Conservation (phyloP, 2,888 invertebrate species). For the Eilema sororculum region DNA sequence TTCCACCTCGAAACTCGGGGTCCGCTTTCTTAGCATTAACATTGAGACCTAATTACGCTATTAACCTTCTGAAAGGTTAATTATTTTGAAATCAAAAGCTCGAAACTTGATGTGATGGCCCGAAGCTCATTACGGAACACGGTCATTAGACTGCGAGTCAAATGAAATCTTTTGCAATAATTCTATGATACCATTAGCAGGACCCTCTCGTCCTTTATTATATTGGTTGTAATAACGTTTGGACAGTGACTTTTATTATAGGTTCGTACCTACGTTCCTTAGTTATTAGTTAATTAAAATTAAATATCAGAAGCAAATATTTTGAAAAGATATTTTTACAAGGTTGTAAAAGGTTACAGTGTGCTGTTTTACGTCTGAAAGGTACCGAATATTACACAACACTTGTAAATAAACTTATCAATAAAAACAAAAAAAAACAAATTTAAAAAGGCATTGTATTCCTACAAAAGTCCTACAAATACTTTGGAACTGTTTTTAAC, state of each 20-base stretch:
- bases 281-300: too few species aligned
- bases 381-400: too few species aligned
- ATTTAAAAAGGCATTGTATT: too few species aligned
- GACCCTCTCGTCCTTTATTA: neutral
- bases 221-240: neutral
- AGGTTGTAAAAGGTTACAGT: neutral
- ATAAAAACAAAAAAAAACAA: too few species aligned
- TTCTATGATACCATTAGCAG: neutral
- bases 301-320: too few species aligned
- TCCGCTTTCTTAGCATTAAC: neutral
- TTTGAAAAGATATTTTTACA: neutral
- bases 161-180: conserved; percentile 2
- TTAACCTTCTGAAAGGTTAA: neutral
- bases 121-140: neutral
- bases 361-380: neutral
- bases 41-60: neutral
- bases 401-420: too few species aligned
- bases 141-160: neutral
- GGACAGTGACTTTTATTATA: neutral
- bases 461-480: too few species aligned
- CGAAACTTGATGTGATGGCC: neutral
- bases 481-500: neutral
- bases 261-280: too few species aligned
- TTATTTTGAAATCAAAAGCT: neutral
- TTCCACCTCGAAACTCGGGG: neutral